Base-by-base conservation (phyloP, 1,140 invertebrate species). In the Aphelenchoides avenae region DNA sequence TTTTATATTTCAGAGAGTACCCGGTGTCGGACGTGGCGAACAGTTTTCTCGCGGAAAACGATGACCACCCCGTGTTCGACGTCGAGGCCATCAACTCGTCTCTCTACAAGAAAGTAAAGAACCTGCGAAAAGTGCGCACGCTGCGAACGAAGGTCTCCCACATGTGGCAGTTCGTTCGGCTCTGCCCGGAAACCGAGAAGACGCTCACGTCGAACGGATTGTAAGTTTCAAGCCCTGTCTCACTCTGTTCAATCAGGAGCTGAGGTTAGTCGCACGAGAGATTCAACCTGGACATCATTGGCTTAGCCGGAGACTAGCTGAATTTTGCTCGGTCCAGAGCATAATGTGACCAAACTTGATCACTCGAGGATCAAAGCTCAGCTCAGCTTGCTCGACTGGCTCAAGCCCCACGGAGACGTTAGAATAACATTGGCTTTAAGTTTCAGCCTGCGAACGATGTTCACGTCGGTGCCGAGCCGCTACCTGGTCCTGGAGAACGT, bases 1-100 rank as follows among this genome's bases (percentile, higher is more conserved):
- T n/a, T 50, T 54, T 33, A 40, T 53, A 60, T 50, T 68, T 37
- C 52, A 49, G 49, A 59, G 84, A 84, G 66, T 88, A 87, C 80
- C 81, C 84, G 5, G 87, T 91, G 3, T 88, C 87, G 22, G 87
- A 86, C 66, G 90, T 89, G 78, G 86, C 88, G 1, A 84, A 83
- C 64, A 82, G 86, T 48, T 78, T 91, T 20, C 78, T 91, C 52
- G 84, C 87, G 61, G 85, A 86, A 71, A 88, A 90, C 81, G 82
- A 82, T 60, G 77, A 78, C 22, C 88, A 90, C 79, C 87, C 89
- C 13, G 78, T 91, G 24, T 90, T 89, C 69, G 82, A 85, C 73
- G 82, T 89, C 33, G 80, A 81, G 2, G 85, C 86, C 29, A 39
- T 71, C n/a, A 57, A 64, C 42, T 47, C 57, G 7, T 37, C 37